Percentiles rank a stretch among this genome's conserved stretches.
Evolutionary conservation across 2,888 invertebrate genomes (phyloP).

Genomic region (Gryllus longicercus): DNA sequence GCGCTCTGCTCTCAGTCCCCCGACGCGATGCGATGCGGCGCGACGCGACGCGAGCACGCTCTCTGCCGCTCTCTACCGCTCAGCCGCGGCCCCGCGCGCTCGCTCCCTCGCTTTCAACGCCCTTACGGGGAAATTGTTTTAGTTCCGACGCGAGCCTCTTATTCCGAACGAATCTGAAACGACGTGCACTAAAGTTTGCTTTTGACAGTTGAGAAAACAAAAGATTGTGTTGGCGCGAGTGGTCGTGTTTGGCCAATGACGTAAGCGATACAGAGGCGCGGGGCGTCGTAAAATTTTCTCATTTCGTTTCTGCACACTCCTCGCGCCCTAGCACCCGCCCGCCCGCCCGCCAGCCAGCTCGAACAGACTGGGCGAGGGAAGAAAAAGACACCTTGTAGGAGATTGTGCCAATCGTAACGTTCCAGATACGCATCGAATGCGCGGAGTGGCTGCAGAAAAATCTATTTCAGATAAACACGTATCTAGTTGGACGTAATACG

Average conservation of each 20-base stretch:
- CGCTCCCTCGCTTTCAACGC: not conserved
- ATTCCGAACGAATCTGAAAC: slow-evolving; percentile 8
- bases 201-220: slow-evolving; percentile 8
- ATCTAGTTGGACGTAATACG: no score
- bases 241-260: slow-evolving; percentile 17
- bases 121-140: not conserved
- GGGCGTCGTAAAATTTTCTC: not conserved
- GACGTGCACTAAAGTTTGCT: slow-evolving; percentile 17
- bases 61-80: not conserved
- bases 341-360: not conserved
- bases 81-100: not conserved
- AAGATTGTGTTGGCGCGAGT: slow-evolving; percentile 7
- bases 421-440: no score
- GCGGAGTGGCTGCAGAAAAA: no score
- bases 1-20: no score
- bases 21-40: no score
- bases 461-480: no score
- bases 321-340: not conserved
- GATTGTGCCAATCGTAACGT: slow-evolving; percentile 1
- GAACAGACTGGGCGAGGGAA: not conserved
- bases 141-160: slow-evolving; percentile 17
- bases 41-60: no score
- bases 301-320: not conserved
- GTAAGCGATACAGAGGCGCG: slow-evolving; percentile 17
- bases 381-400: slow-evolving; percentile 6